Evolutionary conservation across 2,797 vertebrate species (phyloP), one percentile per base, ranked within the genome.

Genomic region (Pipistrellus nathusii): DNA sequence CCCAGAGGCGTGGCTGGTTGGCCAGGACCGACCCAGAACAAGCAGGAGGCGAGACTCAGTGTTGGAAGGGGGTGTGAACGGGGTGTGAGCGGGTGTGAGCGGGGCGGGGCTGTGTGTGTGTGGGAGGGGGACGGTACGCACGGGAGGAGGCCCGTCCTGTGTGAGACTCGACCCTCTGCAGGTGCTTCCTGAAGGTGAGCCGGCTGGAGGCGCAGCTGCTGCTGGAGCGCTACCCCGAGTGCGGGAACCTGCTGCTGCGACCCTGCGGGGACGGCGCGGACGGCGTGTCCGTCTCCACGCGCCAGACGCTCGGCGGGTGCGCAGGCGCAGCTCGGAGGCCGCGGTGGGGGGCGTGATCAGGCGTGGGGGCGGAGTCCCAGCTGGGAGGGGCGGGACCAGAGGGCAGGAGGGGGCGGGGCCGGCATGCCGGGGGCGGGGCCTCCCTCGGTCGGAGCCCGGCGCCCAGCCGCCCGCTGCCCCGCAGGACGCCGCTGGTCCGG

Each of bases 231-330:
- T 97, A 98, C 3, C 71, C 89, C 3, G 96, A 94, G 0, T 94
- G 80, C 53, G 99, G 99, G 68, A 99, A 99, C 96, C 55, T 99
- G 71, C 96, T 99, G 95, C 97, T 99, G 93, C 97, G 98, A 27
- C 99, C 99, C 0, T 97, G 98, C 0, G 97, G 97, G 0, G 94
- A 98, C 0, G 97, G 97, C 25, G 17, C 57, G 0, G 93, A 14
- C 30, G 97, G 97, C 1, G 95, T 98, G 7, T 98, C 99, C 0
- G 66, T 99, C 96, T 98, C 98, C 51, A 99, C 98, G 0, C 97
- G 98, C 30, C 99, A 99, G 97, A 97, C 97, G 15, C 69, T 97
- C 11, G 87, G 98, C 0, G 97, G 98, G 99, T 99, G 98, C 83
- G 88, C 57, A 25, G 0, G 90, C 35, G 17, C 51, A 15, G 6